Evolutionary conservation across 1,140 invertebrate genomes (phyloP).

Genomic region (Musca domestica): DNA sequence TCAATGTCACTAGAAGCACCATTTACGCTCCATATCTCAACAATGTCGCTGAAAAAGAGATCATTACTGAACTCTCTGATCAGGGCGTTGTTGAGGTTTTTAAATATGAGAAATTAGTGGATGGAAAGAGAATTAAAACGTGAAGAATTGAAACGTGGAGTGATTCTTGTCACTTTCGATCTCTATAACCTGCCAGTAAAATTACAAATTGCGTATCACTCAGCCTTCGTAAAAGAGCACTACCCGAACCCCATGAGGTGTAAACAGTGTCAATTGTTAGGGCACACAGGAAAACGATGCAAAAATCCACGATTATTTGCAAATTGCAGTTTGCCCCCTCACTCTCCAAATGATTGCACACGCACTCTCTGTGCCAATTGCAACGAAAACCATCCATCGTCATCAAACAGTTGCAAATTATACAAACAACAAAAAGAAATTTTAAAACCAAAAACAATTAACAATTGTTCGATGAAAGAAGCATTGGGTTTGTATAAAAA

Average conservation of each 20-base stretch:
- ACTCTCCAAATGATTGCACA: neutral
- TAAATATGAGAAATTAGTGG: constrained; percentile 8
- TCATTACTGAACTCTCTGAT: neutral
- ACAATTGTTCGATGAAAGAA: neutral
- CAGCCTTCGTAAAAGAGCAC: no score
- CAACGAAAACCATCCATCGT: neutral
- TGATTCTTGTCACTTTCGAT: neutral
- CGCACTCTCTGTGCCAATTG: neutral
- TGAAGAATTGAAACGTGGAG: no score
- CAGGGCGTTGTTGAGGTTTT: neutral
- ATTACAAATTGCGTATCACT: neutral
- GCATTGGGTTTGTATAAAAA: neutral
- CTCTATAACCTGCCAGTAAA: neutral
- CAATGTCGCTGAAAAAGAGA: constrained; percentile 15
- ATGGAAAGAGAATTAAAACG: neutral
- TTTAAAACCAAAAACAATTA: neutral
- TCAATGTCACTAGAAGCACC: constrained; percentile 12
- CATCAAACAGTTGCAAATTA: neutral
- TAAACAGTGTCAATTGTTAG: neutral
- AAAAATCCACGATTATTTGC: neutral
- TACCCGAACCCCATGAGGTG: constrained; percentile 9
- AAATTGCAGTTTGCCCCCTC: neutral
- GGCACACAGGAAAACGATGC: constrained; percentile 4
- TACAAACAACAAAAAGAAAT: neutral
- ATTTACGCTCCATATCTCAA: constrained; percentile 21